A percentile compares a stretch with the other conserved stretches of the same genome.
phyloP scores from a whole-genome alignment of 23 tunicate genomes.

The Styela plicata region DNA sequence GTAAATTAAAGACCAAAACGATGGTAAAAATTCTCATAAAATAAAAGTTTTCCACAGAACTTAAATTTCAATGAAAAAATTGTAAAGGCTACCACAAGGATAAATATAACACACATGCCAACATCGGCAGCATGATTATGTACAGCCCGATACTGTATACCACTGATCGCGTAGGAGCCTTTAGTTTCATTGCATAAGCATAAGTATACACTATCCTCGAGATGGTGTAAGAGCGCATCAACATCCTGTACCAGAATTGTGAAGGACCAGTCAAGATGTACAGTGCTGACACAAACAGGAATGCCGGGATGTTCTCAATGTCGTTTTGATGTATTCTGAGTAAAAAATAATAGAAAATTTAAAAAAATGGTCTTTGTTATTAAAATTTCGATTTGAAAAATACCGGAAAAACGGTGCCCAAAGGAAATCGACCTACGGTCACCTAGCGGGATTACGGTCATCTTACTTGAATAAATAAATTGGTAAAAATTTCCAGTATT shows the following conservation, averaged over 20 bases:
- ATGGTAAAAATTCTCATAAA: too few relatives aligned
- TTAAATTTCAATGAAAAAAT: too few relatives aligned
- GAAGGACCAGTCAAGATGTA: constrained; percentile 36
- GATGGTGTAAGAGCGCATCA: constrained; percentile 39
- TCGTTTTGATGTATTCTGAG: constrained; percentile 49
- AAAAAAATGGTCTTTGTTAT: too few relatives aligned
- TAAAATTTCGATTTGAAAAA: too few relatives aligned
- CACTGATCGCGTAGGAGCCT: constrained; percentile 55
- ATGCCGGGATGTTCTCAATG: constrained; percentile 46
- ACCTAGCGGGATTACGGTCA: too few relatives aligned
- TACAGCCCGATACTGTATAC: constrained; percentile 45
- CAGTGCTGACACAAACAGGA: constrained; percentile 37
- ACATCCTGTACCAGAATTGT: constrained; percentile 20
- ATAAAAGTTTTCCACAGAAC: too few relatives aligned
- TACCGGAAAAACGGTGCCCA: too few relatives aligned
- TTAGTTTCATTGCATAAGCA: constrained; percentile 35
- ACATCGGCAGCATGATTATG: constrained; percentile 42
- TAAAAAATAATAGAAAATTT: too few relatives aligned
- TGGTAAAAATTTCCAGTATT: too few relatives aligned
- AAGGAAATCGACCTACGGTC: too few relatives aligned
- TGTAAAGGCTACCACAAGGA: background rate
- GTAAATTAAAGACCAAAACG: constrained; percentile 19
- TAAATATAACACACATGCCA: background rate
- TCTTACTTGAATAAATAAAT: too few relatives aligned
- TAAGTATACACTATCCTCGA: constrained; percentile 31